Percentiles rank a stretch among this genome's conserved stretches.
Conservation (phyloP, 2,113 vertebrate genomes). For the Ptyas mucosa region DNA sequence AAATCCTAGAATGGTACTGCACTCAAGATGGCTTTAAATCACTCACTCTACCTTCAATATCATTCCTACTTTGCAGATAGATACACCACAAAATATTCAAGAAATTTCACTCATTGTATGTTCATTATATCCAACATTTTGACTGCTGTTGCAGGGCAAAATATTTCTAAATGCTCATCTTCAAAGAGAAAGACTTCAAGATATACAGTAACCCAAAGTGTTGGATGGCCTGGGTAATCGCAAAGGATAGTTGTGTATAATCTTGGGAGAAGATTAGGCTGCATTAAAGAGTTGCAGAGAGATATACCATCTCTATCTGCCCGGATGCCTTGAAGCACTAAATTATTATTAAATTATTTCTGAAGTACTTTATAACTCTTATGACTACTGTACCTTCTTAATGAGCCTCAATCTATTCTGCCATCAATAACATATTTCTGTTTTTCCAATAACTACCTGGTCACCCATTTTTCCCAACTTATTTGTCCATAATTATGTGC, state of each 20-base stretch:
- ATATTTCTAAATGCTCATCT: not conserved
- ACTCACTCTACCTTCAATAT: not conserved
- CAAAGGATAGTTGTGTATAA: not conserved
- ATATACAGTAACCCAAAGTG: not conserved
- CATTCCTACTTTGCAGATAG: not conserved
- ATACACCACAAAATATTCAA: not conserved
- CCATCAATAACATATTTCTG: not conserved
- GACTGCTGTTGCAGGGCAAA: not conserved
- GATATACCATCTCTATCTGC: not conserved
- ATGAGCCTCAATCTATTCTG: not conserved
- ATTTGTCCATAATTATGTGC: not conserved
- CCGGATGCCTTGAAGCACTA: not conserved
- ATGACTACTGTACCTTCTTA: not conserved
- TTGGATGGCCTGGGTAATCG: not conserved
- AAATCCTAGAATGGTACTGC: not conserved
- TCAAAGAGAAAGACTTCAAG: not conserved
- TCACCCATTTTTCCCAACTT: not conserved
- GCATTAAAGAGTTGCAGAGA: not conserved
- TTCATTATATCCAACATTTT: not conserved
- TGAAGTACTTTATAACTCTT: not conserved
- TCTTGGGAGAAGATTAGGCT: not conserved
- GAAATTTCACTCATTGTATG: not conserved
- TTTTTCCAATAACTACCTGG: not conserved
- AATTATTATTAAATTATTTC: not conserved
- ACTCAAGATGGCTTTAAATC: not conserved